Evolutionary conservation across 2,113 vertebrate species (phyloP), one percentile per base, ranked within the genome.

Genomic region (Hydrolagus affinis): DNA sequence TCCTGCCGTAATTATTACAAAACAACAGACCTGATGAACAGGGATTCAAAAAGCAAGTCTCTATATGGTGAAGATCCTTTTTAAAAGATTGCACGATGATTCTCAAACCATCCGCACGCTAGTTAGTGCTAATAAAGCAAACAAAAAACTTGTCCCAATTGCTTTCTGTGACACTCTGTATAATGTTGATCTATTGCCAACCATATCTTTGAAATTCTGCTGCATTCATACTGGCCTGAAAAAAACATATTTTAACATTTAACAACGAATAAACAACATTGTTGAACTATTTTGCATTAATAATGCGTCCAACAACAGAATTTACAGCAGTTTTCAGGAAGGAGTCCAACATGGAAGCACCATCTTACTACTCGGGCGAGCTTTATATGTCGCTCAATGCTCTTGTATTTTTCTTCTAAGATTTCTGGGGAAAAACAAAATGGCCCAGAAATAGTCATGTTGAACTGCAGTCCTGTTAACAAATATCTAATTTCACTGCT

Each of bases 321-420:
- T 57, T 28, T 88, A 92, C 91, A 90, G 70, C 88, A 89, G 57
- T 75, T 85, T 57, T 89, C 89, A 57, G 90, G 89, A 32, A 91
- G 87, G 59, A 92, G 90, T 0, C 89, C 90, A 85, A 86, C 90
- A 64, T 88, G 88, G 88, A 87, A 86, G 87, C 88, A 91, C 90
- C 91, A 92, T 86, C 90, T 89, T 75, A 91, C 87, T 76, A 91
- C 87, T 64, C 17, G 85, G 1, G 89, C 91, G 86, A 92, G 87
- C 85, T 87, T 88, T 74, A 91, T 88, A 86, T 91, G 88, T 0
- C 89, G 87, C 86, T 88, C 88, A 23, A 91, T 30, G 59, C 80
- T 86, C 57, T 77, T 73, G 64, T 87, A 85, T 59, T 88, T 88
- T 76, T 80, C 32, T 64, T 74, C 88, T 88, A 88, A 89, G 85